Percentiles rank a stretch among this genome's conserved stretches.
Evolutionary conservation across 2,113 vertebrate genomes (phyloP).

Genomic region (Gadus chalcogrammus): DNA sequence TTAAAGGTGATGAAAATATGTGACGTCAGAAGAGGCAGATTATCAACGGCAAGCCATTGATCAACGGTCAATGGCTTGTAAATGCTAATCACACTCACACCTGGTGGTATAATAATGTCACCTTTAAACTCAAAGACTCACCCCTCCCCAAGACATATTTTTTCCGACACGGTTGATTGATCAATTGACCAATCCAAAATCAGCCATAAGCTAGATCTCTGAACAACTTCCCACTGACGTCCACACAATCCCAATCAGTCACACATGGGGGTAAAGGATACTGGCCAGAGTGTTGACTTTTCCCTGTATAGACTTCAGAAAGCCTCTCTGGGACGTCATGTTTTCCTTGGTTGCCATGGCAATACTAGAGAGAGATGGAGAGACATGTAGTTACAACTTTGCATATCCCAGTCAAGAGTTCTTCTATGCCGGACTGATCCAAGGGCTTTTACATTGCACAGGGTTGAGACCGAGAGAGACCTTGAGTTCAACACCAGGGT

Average conservation of each 20-base stretch:
- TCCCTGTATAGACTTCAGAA: constrained; percentile 96
- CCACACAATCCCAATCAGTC: background rate
- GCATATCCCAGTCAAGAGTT: constrained; percentile 3
- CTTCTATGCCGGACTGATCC: background rate
- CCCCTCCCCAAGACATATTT: too few relatives aligned
- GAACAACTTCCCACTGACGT: background rate
- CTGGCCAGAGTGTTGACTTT: constrained; percentile 97
- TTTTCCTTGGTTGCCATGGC: constrained; percentile 99
- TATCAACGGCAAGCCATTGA: too few relatives aligned
- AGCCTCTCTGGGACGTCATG: constrained; percentile 93
- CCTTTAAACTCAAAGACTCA: too few relatives aligned
- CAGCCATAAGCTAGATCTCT: background rate
- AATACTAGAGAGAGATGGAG: constrained; percentile 74
- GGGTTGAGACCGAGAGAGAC: background rate
- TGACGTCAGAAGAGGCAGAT: too few relatives aligned
- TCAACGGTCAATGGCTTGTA: too few relatives aligned
- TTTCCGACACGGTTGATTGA: too few relatives aligned
- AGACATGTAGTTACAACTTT: constrained; percentile 4
- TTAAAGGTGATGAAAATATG: too few relatives aligned
- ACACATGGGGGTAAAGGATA: constrained; percentile 82
- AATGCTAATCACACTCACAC: too few relatives aligned
- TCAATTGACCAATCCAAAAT: background rate
- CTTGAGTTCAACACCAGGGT: background rate
- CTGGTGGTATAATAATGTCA: too few relatives aligned
- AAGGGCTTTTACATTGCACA: background rate